Base-by-base conservation (phyloP, 2,113 vertebrate genomes). In the Sinocyclocheilus grahami region DNA sequence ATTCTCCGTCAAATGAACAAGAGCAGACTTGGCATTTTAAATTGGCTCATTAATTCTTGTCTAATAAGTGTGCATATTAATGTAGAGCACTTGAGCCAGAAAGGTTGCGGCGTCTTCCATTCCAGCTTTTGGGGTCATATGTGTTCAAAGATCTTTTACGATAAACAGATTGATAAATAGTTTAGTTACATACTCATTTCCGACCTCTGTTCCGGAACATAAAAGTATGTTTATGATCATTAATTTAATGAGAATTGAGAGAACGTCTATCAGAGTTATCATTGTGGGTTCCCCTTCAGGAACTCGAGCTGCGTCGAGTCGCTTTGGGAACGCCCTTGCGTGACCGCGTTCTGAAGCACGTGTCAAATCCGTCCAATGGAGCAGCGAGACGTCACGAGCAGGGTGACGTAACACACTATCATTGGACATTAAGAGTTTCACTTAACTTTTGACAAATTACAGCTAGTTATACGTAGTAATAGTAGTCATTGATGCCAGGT, bases 41-140 rank as follows among this genome's bases (percentile, higher is more conserved):
- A 81, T 83, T 27, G 33, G 51, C 82, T 88, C 65, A 65, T 88
- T 86, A 88, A 80, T 62, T 87, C 55, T 37, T 22, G 12, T 33
- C 76, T 75, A 86, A 86, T 42, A 27, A 81, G 81, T 48, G 24
- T 37, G 82, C 62, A 83, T 53, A 84, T 75, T 86, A 82, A 60
- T 33, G 13, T 62, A 58, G 76, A 83, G 65, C 82, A 72, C 58
- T 60, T 39, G 62, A 42, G 39, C 33, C 39, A 53, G 14, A 79
- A 55, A 48, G 69, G 71, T 58, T 77, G 78, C 5, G n/a, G 16
- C 33, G 37, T 60, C 76, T 77, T 75, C 12, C 51, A 65, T 78
- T 75, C 39, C 24, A 39, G 60, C 27, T 79, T 83, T 74, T 63
- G 67, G 78, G 82, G 82, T 89, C 78, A 89, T 62, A n/a, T 60